phyloP scores from a whole-genome alignment of 2,888 invertebrate genomes.

The Cephus pygmeus region DNA sequence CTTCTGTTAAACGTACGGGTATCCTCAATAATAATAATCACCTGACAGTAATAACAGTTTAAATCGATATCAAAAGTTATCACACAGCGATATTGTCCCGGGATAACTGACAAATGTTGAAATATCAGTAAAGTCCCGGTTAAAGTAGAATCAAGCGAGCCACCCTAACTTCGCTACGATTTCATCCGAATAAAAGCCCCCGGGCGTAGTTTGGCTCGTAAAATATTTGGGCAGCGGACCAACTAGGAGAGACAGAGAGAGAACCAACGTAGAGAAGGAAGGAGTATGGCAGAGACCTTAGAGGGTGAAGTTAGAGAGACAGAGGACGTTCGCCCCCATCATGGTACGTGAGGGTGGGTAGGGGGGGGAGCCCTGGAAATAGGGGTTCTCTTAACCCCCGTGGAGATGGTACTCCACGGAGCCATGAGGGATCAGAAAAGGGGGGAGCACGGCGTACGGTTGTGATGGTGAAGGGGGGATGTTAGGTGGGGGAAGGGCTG shows the following conservation, averaged over 20 bases:
- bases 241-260: neutral
- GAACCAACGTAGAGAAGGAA: neutral
- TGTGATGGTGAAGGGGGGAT: neutral
- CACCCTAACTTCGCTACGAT: neutral
- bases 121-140: neutral
- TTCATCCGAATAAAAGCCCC: neutral
- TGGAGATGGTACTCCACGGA: conserved; percentile 16
- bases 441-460: neutral
- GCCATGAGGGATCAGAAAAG: neutral
- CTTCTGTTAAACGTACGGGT: neutral
- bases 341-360: conserved; percentile 29
- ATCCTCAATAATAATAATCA: neutral
- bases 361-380: neutral
- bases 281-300: neutral
- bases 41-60: neutral
- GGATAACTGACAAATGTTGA: neutral
- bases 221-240: conserved; percentile 44
- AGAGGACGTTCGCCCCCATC: conserved; percentile 35
- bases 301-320: conserved; percentile 1
- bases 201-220: conserved; percentile 37
- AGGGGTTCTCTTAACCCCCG: conserved; percentile 35
- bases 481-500: too few species aligned
- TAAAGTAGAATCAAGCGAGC: neutral
- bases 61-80: neutral
- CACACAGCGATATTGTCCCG: neutral